Conservation (phyloP, 2,888 invertebrate species). For the Aleiodes testaceus region DNA sequence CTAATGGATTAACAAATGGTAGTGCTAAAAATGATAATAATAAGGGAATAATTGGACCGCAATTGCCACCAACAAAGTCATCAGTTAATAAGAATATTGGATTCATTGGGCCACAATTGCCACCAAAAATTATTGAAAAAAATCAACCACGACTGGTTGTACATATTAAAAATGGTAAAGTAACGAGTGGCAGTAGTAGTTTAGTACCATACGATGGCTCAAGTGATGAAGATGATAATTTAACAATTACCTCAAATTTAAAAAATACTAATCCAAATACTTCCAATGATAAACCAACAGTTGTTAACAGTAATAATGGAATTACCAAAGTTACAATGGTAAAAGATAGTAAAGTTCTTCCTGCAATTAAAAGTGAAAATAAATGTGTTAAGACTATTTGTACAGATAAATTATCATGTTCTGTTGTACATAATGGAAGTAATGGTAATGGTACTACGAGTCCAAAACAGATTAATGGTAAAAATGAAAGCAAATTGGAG, state of each 20-base stretch:
- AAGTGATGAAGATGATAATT: constrained; percentile 66
- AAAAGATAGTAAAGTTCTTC: neutral
- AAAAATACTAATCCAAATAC: constrained; percentile 41
- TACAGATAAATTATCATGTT: constrained; percentile 23
- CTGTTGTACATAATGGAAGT: constrained; percentile 34
- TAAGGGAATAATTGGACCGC: constrained; percentile 50
- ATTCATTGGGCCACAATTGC: constrained; percentile 66
- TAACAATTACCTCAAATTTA: constrained; percentile 39
- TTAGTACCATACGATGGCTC: constrained; percentile 70
- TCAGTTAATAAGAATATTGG: constrained; percentile 45
- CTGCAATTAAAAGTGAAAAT: constrained; percentile 7
- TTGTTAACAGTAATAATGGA: constrained; percentile 46
- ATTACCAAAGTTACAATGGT: constrained; percentile 45
- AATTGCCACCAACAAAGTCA: constrained; percentile 52
- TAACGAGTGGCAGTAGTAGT: constrained; percentile 63
- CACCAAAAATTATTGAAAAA: constrained; percentile 62
- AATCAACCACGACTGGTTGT: constrained; percentile 60
- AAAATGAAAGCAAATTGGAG: constrained; percentile 53
- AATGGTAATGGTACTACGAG: constrained; percentile 41
- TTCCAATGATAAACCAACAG: constrained; percentile 16
- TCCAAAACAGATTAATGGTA: constrained; percentile 61
- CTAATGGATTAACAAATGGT: constrained; percentile 48
- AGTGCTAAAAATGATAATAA: constrained; percentile 41
- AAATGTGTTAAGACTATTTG: constrained; percentile 19
- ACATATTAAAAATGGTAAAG: constrained; percentile 65